Evolutionary conservation across 2,797 vertebrate genomes (phyloP).

Genomic region (Taeniopygia guttata): DNA sequence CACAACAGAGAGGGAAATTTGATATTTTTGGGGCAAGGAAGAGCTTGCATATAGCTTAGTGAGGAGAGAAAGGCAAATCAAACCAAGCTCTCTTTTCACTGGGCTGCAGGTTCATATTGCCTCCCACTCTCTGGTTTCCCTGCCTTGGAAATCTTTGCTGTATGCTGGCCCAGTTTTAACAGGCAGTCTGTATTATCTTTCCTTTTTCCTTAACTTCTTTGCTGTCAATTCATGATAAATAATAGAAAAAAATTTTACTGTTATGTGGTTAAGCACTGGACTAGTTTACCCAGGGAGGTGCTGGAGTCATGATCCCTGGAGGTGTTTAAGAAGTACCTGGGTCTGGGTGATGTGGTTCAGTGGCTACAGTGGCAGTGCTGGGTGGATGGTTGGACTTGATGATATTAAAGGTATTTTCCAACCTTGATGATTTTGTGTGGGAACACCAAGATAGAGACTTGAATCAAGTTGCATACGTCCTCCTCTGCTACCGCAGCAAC

Average conservation of each 20-base stretch:
- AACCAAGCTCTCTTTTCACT: background rate
- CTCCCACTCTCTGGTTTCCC: background rate
- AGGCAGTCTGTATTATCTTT: background rate
- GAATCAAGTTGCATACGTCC: background rate
- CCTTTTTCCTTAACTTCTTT: background rate
- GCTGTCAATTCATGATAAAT: background rate
- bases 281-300: background rate
- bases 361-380: background rate
- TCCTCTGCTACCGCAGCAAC: background rate
- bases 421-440: background rate
- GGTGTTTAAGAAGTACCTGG: background rate
- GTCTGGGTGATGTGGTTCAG: background rate
- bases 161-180: background rate
- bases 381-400: background rate
- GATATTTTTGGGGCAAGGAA: background rate
- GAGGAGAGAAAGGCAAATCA: background rate
- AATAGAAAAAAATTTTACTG: background rate
- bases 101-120: background rate
- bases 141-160: background rate
- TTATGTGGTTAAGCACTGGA: background rate
- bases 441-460: background rate
- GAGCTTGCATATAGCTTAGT: background rate
- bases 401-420: background rate
- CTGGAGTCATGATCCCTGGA: background rate
- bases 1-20: background rate